phyloP scores from a whole-genome alignment of 2,113 vertebrate species.

The Xenotilapia flavipinnis region DNA sequence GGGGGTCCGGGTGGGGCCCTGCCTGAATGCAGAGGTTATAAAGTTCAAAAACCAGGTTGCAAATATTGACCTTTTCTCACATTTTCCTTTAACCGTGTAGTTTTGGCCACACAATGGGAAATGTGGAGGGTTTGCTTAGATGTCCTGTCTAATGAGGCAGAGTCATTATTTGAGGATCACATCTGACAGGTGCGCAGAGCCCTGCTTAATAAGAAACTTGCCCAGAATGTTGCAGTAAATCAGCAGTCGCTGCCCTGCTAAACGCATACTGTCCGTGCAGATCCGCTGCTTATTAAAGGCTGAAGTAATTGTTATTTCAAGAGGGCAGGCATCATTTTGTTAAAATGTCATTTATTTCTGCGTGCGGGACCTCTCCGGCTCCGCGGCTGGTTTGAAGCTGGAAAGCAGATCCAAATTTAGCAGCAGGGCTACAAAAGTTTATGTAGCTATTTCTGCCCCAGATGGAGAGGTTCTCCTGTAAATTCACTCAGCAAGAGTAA shows the following conservation, averaged over 20 bases:
- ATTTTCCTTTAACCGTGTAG: not conserved
- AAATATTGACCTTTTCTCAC: constrained; percentile 8
- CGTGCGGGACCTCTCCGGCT: not conserved
- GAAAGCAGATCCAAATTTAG: constrained; percentile 20
- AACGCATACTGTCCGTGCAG: not conserved
- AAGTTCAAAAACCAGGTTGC: not conserved
- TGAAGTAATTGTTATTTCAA: constrained; percentile 51
- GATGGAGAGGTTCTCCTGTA: constrained; percentile 12
- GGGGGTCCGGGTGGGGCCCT: not conserved
- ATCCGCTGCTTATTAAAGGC: constrained; percentile 19
- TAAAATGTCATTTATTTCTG: constrained; percentile 29
- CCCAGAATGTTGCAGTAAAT: constrained; percentile 9
- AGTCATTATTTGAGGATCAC: constrained; percentile 60
- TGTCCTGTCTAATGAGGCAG: constrained; percentile 24
- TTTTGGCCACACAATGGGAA: constrained; percentile 28
- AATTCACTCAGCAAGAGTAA: not conserved
- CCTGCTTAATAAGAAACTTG: constrained; percentile 6
- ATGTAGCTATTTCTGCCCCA: constrained; percentile 3
- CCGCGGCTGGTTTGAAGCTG: not conserved
- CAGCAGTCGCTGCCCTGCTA: not conserved
- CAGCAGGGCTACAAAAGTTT: not conserved
- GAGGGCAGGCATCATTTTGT: constrained; percentile 12
- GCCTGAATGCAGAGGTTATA: not conserved
- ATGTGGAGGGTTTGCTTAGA: not conserved
- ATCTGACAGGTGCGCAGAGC: constrained; percentile 50